These are phyloP conservation scores for Adelphocoris suturalis DNA, from an alignment of 2,888 invertebrate genomes.

Conservation along the genomic window DNA sequence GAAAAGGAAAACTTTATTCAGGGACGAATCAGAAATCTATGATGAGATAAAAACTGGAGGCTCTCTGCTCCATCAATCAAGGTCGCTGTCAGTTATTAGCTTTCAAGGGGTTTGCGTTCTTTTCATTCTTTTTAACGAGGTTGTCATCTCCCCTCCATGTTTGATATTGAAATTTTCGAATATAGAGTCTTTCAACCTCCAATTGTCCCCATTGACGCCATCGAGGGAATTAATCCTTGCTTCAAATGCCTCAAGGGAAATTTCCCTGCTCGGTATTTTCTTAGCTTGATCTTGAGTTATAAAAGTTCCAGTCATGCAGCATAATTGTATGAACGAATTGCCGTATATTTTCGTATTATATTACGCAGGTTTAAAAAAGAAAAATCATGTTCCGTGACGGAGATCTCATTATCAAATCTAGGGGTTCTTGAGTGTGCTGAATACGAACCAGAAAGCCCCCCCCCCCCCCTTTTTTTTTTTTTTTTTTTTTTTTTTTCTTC, in stretches of 20 bases:
- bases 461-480: too few relatives aligned
- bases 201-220: not conserved
- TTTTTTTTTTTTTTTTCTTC: too few relatives aligned
- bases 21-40: not conserved
- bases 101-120: not conserved
- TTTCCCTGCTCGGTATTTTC: too few relatives aligned
- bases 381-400: too few relatives aligned
- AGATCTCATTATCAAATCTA: too few relatives aligned
- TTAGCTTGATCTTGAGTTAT: not conserved
- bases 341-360: too few relatives aligned
- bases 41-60: not conserved
- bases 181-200: not conserved
- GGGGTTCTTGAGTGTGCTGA: too few relatives aligned
- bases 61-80: slow-evolving; percentile 9
- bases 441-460: too few relatives aligned
- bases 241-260: not conserved
- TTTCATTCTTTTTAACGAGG: not conserved
- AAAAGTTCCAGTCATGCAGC: too few relatives aligned
- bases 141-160: not conserved
- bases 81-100: slow-evolving; percentile 24
- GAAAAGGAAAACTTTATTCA: not conserved
- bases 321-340: too few relatives aligned
- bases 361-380: too few relatives aligned
- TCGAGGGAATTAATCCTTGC: not conserved
- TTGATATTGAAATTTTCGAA: not conserved